Conservation (phyloP, 2,888 invertebrate species). For the Diadromus collaris region DNA sequence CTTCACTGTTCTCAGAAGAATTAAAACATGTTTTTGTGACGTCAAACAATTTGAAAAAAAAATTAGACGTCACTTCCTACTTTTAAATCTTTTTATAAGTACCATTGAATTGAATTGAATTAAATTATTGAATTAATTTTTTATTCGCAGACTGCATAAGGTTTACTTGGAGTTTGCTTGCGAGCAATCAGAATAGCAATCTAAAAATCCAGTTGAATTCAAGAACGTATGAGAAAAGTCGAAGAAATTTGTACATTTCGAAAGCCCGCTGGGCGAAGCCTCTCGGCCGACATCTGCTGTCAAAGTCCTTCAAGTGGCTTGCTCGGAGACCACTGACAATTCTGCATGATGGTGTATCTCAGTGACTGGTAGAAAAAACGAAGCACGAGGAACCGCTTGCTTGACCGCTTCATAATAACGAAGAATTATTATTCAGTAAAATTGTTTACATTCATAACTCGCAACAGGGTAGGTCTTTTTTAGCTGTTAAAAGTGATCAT, state of each 20-base stretch:
- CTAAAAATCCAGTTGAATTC: neutral
- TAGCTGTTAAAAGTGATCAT: neutral
- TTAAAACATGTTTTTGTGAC: neutral
- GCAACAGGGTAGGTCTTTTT: conserved; percentile 1
- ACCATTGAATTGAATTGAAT: neutral
- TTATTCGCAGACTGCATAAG: neutral
- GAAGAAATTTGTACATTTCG: conserved; percentile 14
- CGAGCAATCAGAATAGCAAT: neutral
- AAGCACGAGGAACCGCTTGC: conserved; percentile 23
- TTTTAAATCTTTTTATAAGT: neutral
- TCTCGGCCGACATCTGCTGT: conserved; percentile 25
- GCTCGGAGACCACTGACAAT: conserved; percentile 2
- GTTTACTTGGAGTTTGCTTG: neutral
- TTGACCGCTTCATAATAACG: conserved; percentile 6
- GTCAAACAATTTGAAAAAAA: neutral
- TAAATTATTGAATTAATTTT: neutral
- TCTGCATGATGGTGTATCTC: conserved; percentile 13
- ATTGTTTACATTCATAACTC: conserved; percentile 23
- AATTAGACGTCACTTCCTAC: neutral
- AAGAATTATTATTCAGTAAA: conserved; percentile 3
- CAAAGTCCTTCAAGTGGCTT: conserved; percentile 10
- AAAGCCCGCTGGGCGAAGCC: neutral
- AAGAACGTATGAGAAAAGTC: neutral
- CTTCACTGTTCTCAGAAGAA: neutral
- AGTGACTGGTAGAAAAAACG: conserved; percentile 37